A percentile compares a stretch with the other conserved stretches of the same genome.
Evolutionary conservation across 2,113 vertebrate genomes (phyloP).

Genomic region (Mus musculus): DNA sequence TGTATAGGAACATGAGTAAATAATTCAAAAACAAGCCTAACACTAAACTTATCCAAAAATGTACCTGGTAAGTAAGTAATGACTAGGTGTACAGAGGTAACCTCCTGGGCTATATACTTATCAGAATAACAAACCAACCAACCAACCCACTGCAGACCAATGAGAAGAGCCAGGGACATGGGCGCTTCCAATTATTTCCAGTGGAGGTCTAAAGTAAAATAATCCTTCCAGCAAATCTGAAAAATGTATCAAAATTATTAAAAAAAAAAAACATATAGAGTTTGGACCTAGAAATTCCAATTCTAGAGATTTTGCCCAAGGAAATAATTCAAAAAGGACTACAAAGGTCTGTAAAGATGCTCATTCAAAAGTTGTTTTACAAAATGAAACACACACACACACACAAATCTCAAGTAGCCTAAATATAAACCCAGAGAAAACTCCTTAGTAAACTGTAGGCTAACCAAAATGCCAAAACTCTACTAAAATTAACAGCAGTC

Average conservation of each 20-base stretch:
- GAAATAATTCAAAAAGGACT: conserved; percentile 39
- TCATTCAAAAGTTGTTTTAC: neutral
- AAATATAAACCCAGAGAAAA: neutral
- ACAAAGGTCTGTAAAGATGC: neutral
- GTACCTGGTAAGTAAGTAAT: neutral
- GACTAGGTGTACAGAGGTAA: neutral
- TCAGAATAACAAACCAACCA: neutral
- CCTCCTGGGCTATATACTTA: neutral
- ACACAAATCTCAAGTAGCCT: neutral
- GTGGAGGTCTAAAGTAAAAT: neutral
- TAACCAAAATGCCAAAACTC: conserved; percentile 9
- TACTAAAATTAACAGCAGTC: neutral
- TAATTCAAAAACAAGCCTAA: conserved; percentile 49
- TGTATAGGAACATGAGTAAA: neutral
- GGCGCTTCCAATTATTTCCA: neutral
- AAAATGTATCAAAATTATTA: neutral
- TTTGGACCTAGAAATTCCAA: conserved; percentile 22
- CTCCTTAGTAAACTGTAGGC: neutral
- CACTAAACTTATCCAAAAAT: neutral
- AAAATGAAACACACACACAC: neutral
- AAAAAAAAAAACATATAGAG: neutral
- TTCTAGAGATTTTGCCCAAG: neutral
- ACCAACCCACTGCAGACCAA: rapidly evolving
- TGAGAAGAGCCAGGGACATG: neutral
- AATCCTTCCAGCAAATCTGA: neutral